Conservation (phyloP, 2,113 vertebrate species). For the Eulacestoma nigropectus region DNA sequence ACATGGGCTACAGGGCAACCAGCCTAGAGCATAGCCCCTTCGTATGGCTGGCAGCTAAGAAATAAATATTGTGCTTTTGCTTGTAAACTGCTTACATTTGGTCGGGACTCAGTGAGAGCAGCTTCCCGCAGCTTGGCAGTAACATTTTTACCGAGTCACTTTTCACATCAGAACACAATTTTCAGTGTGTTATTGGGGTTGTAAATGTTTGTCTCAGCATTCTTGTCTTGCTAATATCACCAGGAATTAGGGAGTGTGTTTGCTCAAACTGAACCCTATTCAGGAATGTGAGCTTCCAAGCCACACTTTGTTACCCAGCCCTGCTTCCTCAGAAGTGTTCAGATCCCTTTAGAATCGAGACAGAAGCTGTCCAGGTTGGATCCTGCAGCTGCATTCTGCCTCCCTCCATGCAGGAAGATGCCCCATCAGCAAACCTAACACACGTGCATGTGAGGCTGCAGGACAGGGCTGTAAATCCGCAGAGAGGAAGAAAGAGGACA, state of each 20-base stretch:
- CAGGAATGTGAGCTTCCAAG: not conserved
- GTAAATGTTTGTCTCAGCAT: not conserved
- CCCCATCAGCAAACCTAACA: not conserved
- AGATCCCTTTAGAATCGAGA: not conserved
- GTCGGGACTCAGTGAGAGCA: not conserved
- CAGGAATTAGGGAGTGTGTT: not conserved
- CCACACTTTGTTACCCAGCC: not conserved
- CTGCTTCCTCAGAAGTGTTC: not conserved
- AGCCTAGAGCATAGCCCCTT: not conserved
- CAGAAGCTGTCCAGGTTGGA: not conserved
- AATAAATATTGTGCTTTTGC: not conserved
- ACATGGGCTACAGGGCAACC: not conserved
- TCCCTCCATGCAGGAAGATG: not conserved
- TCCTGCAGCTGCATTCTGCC: not conserved
- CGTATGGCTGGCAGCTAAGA: not conserved
- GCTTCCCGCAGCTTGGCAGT: not conserved
- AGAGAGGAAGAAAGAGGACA: not conserved
- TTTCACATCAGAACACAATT: not conserved
- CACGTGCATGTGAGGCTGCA: rapidly evolving
- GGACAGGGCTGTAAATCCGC: not conserved
- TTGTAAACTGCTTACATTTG: not conserved
- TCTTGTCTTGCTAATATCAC: not conserved
- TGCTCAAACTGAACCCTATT: not conserved
- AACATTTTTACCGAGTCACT: not conserved
- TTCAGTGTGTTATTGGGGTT: not conserved